Base-by-base conservation (phyloP, 2,888 invertebrate species). In the Drosophila recens region DNA sequence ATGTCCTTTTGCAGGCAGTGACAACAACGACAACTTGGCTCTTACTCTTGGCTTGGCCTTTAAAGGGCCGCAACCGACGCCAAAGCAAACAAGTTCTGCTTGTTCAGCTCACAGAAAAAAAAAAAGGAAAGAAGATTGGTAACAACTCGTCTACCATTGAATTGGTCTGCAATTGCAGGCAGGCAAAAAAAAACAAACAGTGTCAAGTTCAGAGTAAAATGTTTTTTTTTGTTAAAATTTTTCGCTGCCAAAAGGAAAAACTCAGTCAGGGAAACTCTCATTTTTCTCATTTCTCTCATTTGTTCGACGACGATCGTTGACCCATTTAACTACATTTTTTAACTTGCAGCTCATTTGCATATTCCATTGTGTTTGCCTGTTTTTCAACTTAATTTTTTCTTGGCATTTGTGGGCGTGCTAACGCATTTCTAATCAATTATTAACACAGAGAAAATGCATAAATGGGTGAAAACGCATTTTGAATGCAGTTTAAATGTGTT, bases 291-390 rank as follows among this genome's bases (percentile, higher is more conserved):
- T 27, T 27, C 8, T 27, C 2, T 27, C 23, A 27, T 27, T 27
- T 27, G 4, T 27, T 27, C 33, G 9, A 27, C 9, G 9, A 11
- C 43, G 15, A 57, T 57, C 46, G 17, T 58, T 86, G 85, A 86
- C 85, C 85, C 75, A 85, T 75, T 85, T 85, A 86, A 79, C 82
- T 67, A 86, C 58, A 81, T 77, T 66, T 66, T 51, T 17, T 33
- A 51, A 61, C 23, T 46, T 27, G 23, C 13, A 5, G 11, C 23
- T 42, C 72, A 73, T 84, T 84, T 80, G 84, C 84, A 84, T 85
- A 74, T 48, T 42, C 58, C 33, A 15, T 58, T 40, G 48, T 42
- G 36, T 27, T 27, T 67, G 53, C 61, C 59, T 38, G 27, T 20
- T 30, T 40, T 46, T 40, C 6, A 11, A 38, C 13, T 30, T 17